Conservation (phyloP, 23 tunicate species). For the Corella eumyota region DNA sequence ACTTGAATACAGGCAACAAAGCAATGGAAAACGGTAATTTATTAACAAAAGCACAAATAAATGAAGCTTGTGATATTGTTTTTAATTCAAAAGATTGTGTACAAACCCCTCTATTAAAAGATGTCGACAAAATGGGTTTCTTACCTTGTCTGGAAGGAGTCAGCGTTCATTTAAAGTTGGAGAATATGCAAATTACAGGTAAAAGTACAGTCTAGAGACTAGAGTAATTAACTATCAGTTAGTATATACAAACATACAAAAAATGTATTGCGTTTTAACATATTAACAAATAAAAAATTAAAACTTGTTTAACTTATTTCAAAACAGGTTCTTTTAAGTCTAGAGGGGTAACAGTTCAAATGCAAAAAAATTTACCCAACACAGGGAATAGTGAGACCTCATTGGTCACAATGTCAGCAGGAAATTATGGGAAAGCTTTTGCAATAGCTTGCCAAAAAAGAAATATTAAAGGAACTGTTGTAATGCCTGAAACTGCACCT, state of each 20-base stretch:
- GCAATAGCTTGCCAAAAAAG: constrained; percentile 21
- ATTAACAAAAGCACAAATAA: constrained; percentile 3
- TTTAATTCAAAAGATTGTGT: constrained; percentile 36
- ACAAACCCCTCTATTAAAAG: constrained; percentile 36
- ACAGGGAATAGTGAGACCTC: too few relatives aligned
- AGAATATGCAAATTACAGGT: constrained; percentile 70
- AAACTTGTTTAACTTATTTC: not conserved
- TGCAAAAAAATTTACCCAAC: constrained; percentile 8
- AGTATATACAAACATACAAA: too few relatives aligned
- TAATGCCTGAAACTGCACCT: constrained; percentile 59
- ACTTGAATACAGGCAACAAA: too few relatives aligned
- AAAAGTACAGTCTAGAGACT: too few relatives aligned
- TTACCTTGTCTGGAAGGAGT: constrained; percentile 16
- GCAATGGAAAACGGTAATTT: not conserved
- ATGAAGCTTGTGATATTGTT: constrained; percentile 28
- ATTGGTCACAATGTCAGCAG: constrained; percentile 66
- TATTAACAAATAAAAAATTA: too few relatives aligned
- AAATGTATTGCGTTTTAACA: too few relatives aligned
- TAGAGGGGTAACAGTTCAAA: constrained; percentile 47
- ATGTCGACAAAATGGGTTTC: constrained; percentile 38
- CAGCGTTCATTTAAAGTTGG: constrained; percentile 51
- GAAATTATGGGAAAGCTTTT: constrained; percentile 64
- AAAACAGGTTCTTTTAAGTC: constrained; percentile 47
- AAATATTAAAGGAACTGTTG: constrained; percentile 29
- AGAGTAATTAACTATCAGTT: too few relatives aligned